Percentiles rank a stretch among this genome's conserved stretches.
Conservation (phyloP, 2,888 invertebrate species). For the Cecidostiba fungosa region DNA sequence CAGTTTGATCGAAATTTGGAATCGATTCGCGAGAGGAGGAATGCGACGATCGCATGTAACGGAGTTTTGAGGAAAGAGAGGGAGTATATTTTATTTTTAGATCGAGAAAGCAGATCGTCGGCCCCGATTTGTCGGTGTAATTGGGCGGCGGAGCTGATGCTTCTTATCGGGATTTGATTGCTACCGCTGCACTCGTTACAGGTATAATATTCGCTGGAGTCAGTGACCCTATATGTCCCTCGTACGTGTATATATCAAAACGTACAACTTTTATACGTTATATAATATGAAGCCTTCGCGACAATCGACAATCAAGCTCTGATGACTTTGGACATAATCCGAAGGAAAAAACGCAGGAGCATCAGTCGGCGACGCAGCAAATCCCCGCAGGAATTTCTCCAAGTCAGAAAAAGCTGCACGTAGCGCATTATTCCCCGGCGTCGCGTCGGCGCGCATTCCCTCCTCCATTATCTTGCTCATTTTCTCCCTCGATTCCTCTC, state of each 20-base stretch:
- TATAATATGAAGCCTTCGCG: too few species aligned
- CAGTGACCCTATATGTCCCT: background rate
- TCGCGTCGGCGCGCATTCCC: constrained; percentile 26
- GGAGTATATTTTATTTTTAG: too few species aligned
- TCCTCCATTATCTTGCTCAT: constrained; percentile 37
- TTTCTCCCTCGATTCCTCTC: constrained; percentile 54
- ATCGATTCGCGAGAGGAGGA: background rate
- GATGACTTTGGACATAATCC: background rate
- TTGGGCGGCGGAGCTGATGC: background rate
- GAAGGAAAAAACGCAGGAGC: too few species aligned
- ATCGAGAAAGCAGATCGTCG: too few species aligned
- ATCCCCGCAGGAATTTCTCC: background rate
- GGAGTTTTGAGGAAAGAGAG: background rate
- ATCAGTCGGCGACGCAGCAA: too few species aligned
- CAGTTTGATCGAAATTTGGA: background rate
- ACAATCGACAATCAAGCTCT: background rate
- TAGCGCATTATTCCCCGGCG: constrained; percentile 28
- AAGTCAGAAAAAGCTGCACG: background rate
- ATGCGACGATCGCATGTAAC: background rate
- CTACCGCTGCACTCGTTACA: background rate
- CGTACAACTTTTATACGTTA: too few species aligned
- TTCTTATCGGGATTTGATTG: background rate
- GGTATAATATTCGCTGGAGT: background rate
- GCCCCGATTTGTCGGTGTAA: background rate
- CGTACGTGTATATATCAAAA: too few species aligned